Base-by-base conservation (phyloP, 53 echinoderm and acorn worm genomes). In the Zoroaster sp. region DNA sequence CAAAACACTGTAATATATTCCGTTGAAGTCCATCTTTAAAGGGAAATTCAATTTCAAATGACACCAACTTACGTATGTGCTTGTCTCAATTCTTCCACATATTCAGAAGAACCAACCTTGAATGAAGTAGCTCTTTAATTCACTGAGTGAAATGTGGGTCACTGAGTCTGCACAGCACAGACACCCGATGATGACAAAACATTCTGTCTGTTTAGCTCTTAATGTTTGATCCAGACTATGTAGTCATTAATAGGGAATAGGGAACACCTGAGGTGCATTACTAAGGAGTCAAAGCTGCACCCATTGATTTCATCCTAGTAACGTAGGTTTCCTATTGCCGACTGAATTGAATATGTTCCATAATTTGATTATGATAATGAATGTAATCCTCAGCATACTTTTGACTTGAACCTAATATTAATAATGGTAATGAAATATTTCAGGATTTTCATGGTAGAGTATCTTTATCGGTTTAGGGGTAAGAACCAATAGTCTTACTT, bases 101-200 rank as follows among this genome's bases (percentile, higher is more conserved):
- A n/a, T n/a, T n/a, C n/a, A n/a, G n/a, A n/a, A n/a, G n/a, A n/a
- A 34, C 6, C 10, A 35, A 36, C 37, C 34, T 71, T 35, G 34
- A 37, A 28, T 36, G 32, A 34, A 18, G 38, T 18, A 9, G 25
- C 37, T 18, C 34, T 37, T 37, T 37, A 71, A 71, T 33, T 11
- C 34, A 34, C 17, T 71, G 37, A 33, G 30, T 35, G 35, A 21
- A 66, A 81, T 81, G 81, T 67, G 66, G 81, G 81, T 81, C 81
- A 81, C 42, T 0, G 34, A 59, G 80, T 59, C 80, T 80, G 38
- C 35, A 77, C 23, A 14, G 47, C 46, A 10, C 15, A 40, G 73
- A 39, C 36, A 73, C 40, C 21, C 2, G 39, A 39, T 55, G 59
- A 78, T 78, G 78, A 78, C 78, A 78, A 78, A 78, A 78, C 78